Evolutionary conservation across 2,888 invertebrate genomes (phyloP).

Genomic region (Chrysomela aeneicollis): DNA sequence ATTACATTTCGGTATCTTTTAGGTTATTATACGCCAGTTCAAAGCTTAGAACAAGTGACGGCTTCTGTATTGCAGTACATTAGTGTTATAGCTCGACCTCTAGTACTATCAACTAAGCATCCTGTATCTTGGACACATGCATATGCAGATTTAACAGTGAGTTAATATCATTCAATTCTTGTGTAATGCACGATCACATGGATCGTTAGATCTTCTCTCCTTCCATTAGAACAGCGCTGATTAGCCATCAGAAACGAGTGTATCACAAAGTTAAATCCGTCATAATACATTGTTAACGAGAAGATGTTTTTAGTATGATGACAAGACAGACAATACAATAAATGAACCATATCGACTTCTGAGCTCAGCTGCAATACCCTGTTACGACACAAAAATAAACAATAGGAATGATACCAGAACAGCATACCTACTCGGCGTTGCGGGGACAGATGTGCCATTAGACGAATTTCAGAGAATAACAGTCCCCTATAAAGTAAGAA

Average conservation of each 20-base stretch:
- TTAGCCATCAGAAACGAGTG: too few relatives aligned
- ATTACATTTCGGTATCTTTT: neutral
- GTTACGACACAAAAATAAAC: conserved; percentile 80
- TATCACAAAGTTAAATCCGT: too few relatives aligned
- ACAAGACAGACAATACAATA: conserved; percentile 50
- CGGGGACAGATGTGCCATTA: conserved; percentile 93
- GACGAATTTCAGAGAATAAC: conserved; percentile 90
- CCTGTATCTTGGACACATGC: conserved; percentile 96
- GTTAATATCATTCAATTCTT: neutral
- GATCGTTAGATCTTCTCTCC: too few relatives aligned
- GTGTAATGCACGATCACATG: too few relatives aligned
- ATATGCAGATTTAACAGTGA: conserved; percentile 82
- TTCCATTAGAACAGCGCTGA: too few relatives aligned
- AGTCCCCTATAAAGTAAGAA: conserved; percentile 79
- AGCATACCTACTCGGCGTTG: conserved; percentile 90
- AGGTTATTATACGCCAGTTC: conserved; percentile 95
- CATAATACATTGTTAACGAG: too few relatives aligned
- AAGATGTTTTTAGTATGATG: conserved; percentile 53
- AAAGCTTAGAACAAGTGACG: conserved; percentile 93
- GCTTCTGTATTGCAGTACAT: conserved; percentile 97
- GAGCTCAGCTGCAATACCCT: conserved; percentile 92
- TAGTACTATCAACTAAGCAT: conserved; percentile 77
- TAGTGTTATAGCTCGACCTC: conserved; percentile 87
- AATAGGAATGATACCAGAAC: conserved; percentile 66
- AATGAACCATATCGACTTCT: conserved; percentile 73